Evolutionary conservation across 2,797 vertebrate genomes (phyloP), one percentile per base, ranked within the genome.

Genomic region (Gymnoscopelus microlampas): DNA sequence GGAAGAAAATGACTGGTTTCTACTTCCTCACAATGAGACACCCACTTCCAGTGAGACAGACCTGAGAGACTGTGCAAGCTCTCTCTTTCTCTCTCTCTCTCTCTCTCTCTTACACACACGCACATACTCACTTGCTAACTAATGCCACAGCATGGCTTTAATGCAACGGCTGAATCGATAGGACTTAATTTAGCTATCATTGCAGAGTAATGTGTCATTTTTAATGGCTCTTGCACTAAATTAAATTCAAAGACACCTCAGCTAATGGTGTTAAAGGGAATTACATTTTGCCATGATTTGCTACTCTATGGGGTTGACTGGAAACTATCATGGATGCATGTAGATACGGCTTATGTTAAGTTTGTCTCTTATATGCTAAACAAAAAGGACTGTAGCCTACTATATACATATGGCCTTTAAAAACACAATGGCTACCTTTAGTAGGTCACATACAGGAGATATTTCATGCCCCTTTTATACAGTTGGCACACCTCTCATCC

Each of bases 191-290:
- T 87, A 93, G 88, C 88, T 89, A 90, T 91, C 91, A 91, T 91
- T 90, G 90, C 83, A 74, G 87, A 85, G 89, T 92, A 90, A 90
- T 92, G 88, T 93, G 91, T 93, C 90, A 92, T 93, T 93, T 91
- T 91, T 90, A 91, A 91, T 91, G 88, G 89, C 2, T 59, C 85
- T 83, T 73, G 79, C 79, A 92, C 91, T 92, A 90, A 93, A 93
- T 93, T 91, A 92, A 92, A 92, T 91, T 90, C 90, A 90, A 89
- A 92, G 88, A 90, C 87, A 89, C 88, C 86, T 84, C 88, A 70
- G 87, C 87, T 92, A 93, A 92, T 91, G 88, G 89, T 78, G 89
- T 89, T 85, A 89, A 88, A 88, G 85, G 80, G 83, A 90, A 86
- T 78, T 74, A 89, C 92, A 86, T 90, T 91, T 89, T 80, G 82